These are phyloP conservation scores for Oligia latruncula DNA, from an alignment of 2,888 invertebrate genomes.

Conservation along the genomic window DNA sequence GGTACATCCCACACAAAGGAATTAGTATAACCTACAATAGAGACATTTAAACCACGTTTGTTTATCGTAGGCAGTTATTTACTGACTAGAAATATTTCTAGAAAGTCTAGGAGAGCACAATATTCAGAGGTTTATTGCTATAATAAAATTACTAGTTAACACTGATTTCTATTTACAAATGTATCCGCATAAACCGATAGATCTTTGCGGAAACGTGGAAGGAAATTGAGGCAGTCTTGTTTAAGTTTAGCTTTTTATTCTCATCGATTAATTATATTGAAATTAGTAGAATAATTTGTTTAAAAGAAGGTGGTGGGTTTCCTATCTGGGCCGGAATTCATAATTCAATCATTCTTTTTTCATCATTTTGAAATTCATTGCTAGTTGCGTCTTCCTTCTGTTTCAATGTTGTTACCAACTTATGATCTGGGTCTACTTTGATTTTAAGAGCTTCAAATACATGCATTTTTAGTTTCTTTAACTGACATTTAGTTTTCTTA, in stretches of 20 bases:
- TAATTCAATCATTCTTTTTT: neutral
- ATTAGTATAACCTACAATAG: constrained; percentile 60
- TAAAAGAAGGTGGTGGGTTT: constrained; percentile 7
- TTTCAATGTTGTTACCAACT: neutral
- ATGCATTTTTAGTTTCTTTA: neutral
- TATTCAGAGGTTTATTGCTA: constrained; percentile 40
- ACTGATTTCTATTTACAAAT: constrained; percentile 50
- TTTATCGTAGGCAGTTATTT: constrained; percentile 50
- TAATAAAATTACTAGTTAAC: constrained; percentile 50
- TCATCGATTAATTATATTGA: constrained; percentile 3
- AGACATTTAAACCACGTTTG: constrained; percentile 45
- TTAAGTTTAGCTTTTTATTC: constrained; percentile 6
- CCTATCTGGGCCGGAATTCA: neutral
- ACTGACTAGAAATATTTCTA: constrained; percentile 43
- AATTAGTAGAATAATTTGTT: neutral
- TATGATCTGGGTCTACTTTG: neutral
- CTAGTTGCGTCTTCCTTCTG: neutral
- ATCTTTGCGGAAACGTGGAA: constrained; percentile 21
- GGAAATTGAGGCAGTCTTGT: constrained; percentile 7
- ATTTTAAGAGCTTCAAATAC: neutral
- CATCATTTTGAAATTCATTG: neutral
- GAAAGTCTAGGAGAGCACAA: constrained; percentile 47
- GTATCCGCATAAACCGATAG: constrained; percentile 26
- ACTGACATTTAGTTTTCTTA: neutral
- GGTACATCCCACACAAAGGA: constrained; percentile 44